Base-by-base conservation (phyloP, 2,888 invertebrate species). In the Catocala sponsa region DNA sequence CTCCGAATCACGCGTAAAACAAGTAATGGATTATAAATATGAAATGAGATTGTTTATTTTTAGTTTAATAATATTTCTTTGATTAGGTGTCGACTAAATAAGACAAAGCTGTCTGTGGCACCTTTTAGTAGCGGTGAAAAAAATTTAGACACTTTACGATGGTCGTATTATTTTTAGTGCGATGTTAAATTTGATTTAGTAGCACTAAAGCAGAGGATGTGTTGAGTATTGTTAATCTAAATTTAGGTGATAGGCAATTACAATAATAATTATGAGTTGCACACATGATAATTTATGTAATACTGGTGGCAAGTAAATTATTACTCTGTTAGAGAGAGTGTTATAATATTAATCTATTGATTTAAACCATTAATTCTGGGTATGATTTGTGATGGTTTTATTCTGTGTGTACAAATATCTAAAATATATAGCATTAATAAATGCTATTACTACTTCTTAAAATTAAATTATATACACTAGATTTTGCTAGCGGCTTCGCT, bases 181-280 rank as follows among this genome's bases (percentile, higher is more conserved):
- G 64, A 53, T 73, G 67, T 76, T 70, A 76, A 76, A 69, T 62
- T 68, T 76, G 77, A 76, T 76, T 76, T 76, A 76, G 63, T 63
- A 61, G 53, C 49, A 76, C 71, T 72, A 71, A 65, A 61, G 11
- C 53, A 44, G 54, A 44, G 11, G 65, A 55, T 59, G 62, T 63
- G 56, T 66, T 52, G 32, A 42, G 60, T 63, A 63, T 63, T 69
- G 66, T 74, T 68, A 65, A 65, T 72, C 50, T 72, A 57, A 65
- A 13, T 74, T 70, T 70, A 67, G 79, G 63, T 56, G 59, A 32
- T 50, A 42, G 59, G 44, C 35, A 49, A 42, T 67, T 57, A 65
- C 25, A 55, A 44, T 59, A n/a, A 56, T 49, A 13, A 46, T 38
- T 38, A 44, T 33, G 54, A 46, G 13, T 38, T 9, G 35, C 35